Evolutionary conservation across 2,888 invertebrate genomes (phyloP).

Genomic region (Campopleginae sp.): DNA sequence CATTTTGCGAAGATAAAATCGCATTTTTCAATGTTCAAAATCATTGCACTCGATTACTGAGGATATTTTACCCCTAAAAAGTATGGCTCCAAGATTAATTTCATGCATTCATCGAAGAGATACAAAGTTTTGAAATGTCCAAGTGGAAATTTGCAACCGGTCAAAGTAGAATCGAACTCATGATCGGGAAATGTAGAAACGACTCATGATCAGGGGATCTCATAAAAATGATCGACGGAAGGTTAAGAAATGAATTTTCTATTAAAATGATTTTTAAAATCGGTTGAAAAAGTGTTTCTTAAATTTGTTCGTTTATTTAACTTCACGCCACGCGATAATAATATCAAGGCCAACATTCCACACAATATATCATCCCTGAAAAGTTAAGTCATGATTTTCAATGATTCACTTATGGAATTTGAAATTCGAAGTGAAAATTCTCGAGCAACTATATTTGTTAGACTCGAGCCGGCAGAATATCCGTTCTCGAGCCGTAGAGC

Average conservation of each 20-base stretch:
- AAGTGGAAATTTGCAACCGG: too few species aligned
- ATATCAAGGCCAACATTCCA: conserved; percentile 62
- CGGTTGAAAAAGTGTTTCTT: conserved; percentile 50
- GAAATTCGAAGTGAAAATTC: background rate
- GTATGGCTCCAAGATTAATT: too few species aligned
- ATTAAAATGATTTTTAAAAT: conserved; percentile 20
- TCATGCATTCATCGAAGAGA: too few species aligned
- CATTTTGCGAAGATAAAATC: too few species aligned
- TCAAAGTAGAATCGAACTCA: too few species aligned
- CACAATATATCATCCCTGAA: too few species aligned
- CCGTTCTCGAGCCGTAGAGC: conserved; percentile 62
- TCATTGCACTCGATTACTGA: too few species aligned
- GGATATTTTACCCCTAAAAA: too few species aligned
- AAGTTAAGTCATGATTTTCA: background rate
- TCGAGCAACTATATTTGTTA: background rate
- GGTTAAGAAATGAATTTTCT: conserved; percentile 40
- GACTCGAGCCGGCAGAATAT: conserved; percentile 70
- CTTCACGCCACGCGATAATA: conserved; percentile 27
- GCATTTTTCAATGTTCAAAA: too few species aligned
- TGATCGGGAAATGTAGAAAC: too few species aligned
- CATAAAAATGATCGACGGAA: background rate
- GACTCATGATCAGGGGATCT: too few species aligned
- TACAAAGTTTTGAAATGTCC: too few species aligned
- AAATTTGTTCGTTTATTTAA: conserved; percentile 27
- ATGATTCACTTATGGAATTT: background rate